Evolutionary conservation across 1,140 invertebrate genomes (phyloP).

Genomic region (Drosophila kanapiae): DNA sequence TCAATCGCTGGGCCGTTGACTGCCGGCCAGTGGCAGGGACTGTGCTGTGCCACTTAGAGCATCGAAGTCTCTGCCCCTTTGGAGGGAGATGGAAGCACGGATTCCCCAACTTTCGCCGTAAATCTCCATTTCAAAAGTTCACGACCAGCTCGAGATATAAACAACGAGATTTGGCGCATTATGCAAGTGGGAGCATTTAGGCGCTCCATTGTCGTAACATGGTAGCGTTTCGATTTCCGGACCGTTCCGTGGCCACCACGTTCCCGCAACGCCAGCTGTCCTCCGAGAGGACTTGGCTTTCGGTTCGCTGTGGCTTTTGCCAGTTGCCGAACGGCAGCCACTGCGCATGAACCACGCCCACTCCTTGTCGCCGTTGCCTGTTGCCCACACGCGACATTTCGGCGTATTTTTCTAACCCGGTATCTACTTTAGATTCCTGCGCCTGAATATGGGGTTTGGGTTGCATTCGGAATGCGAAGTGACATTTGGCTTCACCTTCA

Average conservation of each 20-base stretch:
- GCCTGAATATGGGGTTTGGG: slow-evolving; percentile 6
- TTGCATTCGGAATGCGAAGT: slow-evolving; percentile 10
- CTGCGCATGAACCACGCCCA: slow-evolving; percentile 41
- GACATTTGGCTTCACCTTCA: slow-evolving; percentile 17
- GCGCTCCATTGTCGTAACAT: slow-evolving; percentile 17
- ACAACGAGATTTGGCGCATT: slow-evolving; percentile 52
- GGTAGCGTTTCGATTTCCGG: slow-evolving; percentile 39
- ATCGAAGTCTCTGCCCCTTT: not conserved
- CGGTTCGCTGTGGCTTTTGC: slow-evolving; percentile 8
- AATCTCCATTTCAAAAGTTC: slow-evolving; percentile 53
- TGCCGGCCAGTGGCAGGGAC: slow-evolving; percentile 1
- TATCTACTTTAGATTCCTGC: not conserved
- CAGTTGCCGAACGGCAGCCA: slow-evolving; percentile 56
- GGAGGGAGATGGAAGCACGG: not conserved
- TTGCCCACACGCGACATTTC: slow-evolving; percentile 40
- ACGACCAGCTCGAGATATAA: slow-evolving; percentile 40
- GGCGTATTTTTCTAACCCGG: slow-evolving; percentile 35
- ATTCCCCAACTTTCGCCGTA: slow-evolving; percentile 27
- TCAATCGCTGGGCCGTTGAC: slow-evolving; percentile 5
- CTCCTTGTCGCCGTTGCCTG: slow-evolving; percentile 2
- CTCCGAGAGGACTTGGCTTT: slow-evolving; percentile 10
- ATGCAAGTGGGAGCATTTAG: slow-evolving; percentile 67
- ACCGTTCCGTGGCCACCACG: slow-evolving; percentile 56
- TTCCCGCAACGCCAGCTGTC: slow-evolving; percentile 37
- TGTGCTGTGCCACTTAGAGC: slow-evolving; percentile 10